A percentile compares a stretch with the other conserved stretches of the same genome.
phyloP scores from a whole-genome alignment of 2,113 vertebrate species.

The Tichodroma muraria region DNA sequence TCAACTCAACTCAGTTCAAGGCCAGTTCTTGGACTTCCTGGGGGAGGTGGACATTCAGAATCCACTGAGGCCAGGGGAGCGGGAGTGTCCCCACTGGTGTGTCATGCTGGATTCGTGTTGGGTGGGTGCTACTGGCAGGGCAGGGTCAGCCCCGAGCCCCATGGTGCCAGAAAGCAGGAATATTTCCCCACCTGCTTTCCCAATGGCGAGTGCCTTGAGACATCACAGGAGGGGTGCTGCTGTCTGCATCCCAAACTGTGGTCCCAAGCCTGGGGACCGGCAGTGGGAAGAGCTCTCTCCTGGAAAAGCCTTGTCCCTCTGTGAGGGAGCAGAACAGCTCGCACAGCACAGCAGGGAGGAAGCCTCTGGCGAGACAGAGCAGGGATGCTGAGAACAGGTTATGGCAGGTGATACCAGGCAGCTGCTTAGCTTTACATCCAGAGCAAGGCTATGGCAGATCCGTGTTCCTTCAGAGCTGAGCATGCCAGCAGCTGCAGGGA shows the following conservation, averaged over 20 bases:
- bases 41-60: not conserved
- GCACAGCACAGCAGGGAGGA: fast-evolving
- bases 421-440: fast-evolving
- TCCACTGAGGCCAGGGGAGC: not conserved
- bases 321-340: not conserved
- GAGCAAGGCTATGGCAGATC: not conserved
- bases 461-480: not conserved
- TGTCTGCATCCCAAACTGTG: fast-evolving
- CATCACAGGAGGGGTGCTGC: fast-evolving
- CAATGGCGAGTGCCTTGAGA: fast-evolving
- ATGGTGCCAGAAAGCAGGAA: not conserved
- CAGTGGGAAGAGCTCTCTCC: not conserved
- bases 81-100: not conserved
- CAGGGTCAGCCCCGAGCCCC: not conserved
- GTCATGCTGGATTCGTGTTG: not conserved
- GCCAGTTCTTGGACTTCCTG: not conserved
- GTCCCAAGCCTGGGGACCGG: fast-evolving
- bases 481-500: fast-evolving
- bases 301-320: fast-evolving
- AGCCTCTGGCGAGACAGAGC: not conserved
- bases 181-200: not conserved
- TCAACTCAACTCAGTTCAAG: not conserved
- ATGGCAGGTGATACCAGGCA: fast-evolving
- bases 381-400: not conserved
- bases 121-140: not conserved